Evolutionary conservation across 2,113 vertebrate genomes (phyloP), one percentile per base, ranked within the genome.

Genomic region (Gobiocypris rarus): DNA sequence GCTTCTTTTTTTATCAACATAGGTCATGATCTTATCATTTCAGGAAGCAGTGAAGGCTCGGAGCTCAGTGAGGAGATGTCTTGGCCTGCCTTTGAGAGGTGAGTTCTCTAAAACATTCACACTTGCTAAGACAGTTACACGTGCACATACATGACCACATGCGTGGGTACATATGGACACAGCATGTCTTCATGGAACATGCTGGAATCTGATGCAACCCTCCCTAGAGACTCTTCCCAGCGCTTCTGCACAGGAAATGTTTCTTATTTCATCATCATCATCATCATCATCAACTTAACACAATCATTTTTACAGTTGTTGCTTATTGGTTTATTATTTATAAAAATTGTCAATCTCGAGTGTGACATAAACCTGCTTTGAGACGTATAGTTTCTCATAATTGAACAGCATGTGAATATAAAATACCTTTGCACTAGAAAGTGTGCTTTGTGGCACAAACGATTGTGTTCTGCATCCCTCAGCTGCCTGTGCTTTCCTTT

Each of bases 11-110:
- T 56, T n/a, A 41, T 41, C 2, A 26, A 45, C 17, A 5, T 6
- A 45, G 5, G 1, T 34, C 43, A 34, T 67, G 43, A 52, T 52
- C 17, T 86, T 85, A 17, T 91, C 71, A 10, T 11, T 93, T 34
- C 91, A 99, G 98, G 98, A 88, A 99, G 98, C 93, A 99, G 98
- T 73, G 98, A 99, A 89, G 98, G 98, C 75, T 99, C 98, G 22
- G 97, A 99, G 84, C 96, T 99, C 91, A 99, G 97, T 89, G 98
- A 99, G 89, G 98, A 99, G 87, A 97, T 97, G 87, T 97, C 98
- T 0, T 99, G 97, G 97, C 97, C 98, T 65, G 97, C 97, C 10
- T 99, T 99, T 93, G 97, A 99, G 93, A 99, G 98, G 98, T 98
- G 93, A 95, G 90, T 65, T 82, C 82, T 70, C 73, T 83, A 87